phyloP scores from a whole-genome alignment of 2,888 invertebrate species.

The Coleophora flavipennella region DNA sequence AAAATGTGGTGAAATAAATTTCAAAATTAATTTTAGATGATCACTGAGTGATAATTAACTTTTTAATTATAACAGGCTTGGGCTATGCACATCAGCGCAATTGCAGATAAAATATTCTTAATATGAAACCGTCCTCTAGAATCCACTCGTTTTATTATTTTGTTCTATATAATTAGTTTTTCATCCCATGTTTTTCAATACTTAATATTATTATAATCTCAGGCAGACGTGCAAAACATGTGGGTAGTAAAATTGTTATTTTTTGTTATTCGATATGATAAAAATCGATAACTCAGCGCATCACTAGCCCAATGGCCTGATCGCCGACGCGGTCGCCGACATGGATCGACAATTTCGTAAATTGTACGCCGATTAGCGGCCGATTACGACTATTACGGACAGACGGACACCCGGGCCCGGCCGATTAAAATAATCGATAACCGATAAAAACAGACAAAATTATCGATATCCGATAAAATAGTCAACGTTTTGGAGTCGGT shows the following conservation, averaged over 20 bases:
- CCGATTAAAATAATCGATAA: slow-evolving; percentile 71
- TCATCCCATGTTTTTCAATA: background rate
- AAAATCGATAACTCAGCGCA: slow-evolving; percentile 37
- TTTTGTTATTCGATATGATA: slow-evolving; percentile 1
- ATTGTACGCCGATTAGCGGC: slow-evolving; percentile 70
- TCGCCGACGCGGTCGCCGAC: slow-evolving; percentile 61
- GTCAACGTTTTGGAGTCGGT: slow-evolving; percentile 43
- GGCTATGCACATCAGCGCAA: too few species aligned
- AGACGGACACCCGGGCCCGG: slow-evolving; percentile 60
- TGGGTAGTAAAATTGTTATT: too few species aligned
- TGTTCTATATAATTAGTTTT: background rate
- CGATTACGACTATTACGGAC: slow-evolving; percentile 69
- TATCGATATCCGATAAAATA: slow-evolving; percentile 44
- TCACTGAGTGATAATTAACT: too few species aligned
- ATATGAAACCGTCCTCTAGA: background rate
- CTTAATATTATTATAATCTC: too few species aligned
- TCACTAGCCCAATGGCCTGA: slow-evolving; percentile 43
- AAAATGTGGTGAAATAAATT: slow-evolving; percentile 5
- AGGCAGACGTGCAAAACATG: too few species aligned
- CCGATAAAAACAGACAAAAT: slow-evolving; percentile 65
- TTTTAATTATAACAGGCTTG: too few species aligned
- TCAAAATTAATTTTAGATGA: slow-evolving; percentile 5
- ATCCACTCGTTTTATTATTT: background rate
- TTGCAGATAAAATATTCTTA: too few species aligned
- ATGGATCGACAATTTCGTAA: slow-evolving; percentile 71